phyloP scores from a whole-genome alignment of 2,797 vertebrate species.

The Neosilurus hyrtlii region DNA sequence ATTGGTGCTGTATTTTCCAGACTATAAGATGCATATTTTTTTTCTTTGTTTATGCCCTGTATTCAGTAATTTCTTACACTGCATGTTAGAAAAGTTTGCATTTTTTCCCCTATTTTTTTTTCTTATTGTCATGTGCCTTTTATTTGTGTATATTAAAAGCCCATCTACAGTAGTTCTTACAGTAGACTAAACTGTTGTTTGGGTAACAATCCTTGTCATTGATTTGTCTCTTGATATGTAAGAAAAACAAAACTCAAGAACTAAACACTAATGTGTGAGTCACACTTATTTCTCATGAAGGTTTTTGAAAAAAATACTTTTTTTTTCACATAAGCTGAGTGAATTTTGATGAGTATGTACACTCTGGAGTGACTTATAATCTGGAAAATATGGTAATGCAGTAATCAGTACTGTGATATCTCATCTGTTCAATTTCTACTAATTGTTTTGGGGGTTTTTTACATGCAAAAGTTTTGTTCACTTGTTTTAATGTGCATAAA shows the following conservation, averaged over 20 bases:
- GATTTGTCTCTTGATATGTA: background rate
- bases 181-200: background rate
- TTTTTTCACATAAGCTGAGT: background rate
- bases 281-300: background rate
- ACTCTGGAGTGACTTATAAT: constrained; percentile 6
- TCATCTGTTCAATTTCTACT: constrained; percentile 68
- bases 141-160: background rate
- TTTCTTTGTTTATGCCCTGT: background rate
- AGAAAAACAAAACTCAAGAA: background rate
- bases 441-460: constrained; percentile 65
- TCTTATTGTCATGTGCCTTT: background rate
- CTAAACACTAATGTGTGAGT: background rate
- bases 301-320: background rate
- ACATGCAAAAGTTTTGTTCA: constrained; percentile 66
- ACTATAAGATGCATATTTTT: constrained; percentile 8
- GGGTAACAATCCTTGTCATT: background rate
- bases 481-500: constrained; percentile 80
- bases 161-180: background rate
- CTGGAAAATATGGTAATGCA: constrained; percentile 47
- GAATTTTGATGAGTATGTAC: background rate
- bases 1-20: constrained; percentile 29
- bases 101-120: background rate
- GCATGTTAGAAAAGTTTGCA: background rate
- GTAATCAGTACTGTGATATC: constrained; percentile 61
- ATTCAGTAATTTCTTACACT: background rate